These are phyloP conservation scores for Meloidogyne floridensis DNA, from an alignment of 1,140 invertebrate genomes.

Conservation along the genomic window DNA sequence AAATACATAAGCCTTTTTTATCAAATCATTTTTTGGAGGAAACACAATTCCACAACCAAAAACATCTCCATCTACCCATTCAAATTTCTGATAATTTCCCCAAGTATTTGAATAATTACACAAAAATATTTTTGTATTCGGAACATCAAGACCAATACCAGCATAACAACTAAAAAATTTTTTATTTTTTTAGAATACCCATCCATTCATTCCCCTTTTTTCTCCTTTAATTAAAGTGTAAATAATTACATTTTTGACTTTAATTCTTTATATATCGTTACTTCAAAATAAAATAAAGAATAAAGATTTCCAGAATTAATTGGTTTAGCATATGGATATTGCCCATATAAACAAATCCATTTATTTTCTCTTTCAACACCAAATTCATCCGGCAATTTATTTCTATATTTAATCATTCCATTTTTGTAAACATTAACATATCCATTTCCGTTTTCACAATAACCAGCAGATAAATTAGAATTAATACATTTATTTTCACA, in stretches of 20 bases:
- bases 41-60: too few species aligned
- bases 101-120: not conserved
- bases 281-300: not conserved
- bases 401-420: not conserved
- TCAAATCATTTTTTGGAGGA: too few species aligned
- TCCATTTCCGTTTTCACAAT: not conserved
- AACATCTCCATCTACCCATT: not conserved
- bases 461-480: not conserved
- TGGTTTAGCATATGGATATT: not conserved
- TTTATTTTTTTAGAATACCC: too few species aligned
- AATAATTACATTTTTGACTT: too few species aligned
- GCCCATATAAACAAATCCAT: not conserved
- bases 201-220: too few species aligned
- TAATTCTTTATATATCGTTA: not conserved
- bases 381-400: too few species aligned
- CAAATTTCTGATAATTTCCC: constrained; percentile 9
- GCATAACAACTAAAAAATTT: not conserved
- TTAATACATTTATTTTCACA: not conserved
- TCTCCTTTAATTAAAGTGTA: too few species aligned
- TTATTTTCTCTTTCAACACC: not conserved
- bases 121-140: not conserved
- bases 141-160: not conserved
- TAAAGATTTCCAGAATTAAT: not conserved
- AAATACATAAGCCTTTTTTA: too few species aligned
- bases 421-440: not conserved